Evolutionary conservation across 2,888 invertebrate species (phyloP), one percentile per base, ranked within the genome.

Genomic region (Siphlonurus alternatus): DNA sequence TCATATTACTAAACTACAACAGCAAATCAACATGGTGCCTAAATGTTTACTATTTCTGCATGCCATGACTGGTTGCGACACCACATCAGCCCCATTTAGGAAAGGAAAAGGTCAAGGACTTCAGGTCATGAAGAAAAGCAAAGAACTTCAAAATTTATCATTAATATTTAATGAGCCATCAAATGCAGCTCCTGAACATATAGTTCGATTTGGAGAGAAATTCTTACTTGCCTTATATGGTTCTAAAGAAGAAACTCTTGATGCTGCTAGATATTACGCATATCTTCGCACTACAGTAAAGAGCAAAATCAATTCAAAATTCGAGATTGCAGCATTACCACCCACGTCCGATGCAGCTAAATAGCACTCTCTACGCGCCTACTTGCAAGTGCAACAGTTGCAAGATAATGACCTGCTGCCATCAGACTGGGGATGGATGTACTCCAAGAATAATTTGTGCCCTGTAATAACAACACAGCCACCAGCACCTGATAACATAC

Each of bases 301-400:
- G n/a, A 60, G 15, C 24, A 20, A 10, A 23, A 60, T 60, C n/a
- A 22, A 18, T 60, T 22, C 23, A 60, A 60, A 24, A 22, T 23
- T 60, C 22, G 10, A 60, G 22, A 20, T 60, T 2, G 2, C 22
- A 19, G n/a, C n/a, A 22, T 22, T 60, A 60, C 60, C 20, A 19
- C 60, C 60, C 19, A 20, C 59, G 18, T 22, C 23, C 23, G 22
- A 2, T n/a, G 60, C 60, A 23, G 60, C 60, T 2, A 22, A 23
- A 22, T 23, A 60, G 7, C 60, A 60, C 24, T 19, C 22, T 24
- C 24, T 60, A 24, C 60, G 60, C n/a, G n/a, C 18, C 18, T 60
- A 60, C 23, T 24, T 22, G 18, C 60, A 60, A 60, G 60, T 60
- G 23, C 60, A 60, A 60, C 60, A 60, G 23, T 60, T 20, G 60